Percentiles rank a stretch among this genome's conserved stretches.
These are phyloP conservation scores for Elysia crispata DNA, from an alignment of 2,888 invertebrate species.

Conservation along the genomic window DNA sequence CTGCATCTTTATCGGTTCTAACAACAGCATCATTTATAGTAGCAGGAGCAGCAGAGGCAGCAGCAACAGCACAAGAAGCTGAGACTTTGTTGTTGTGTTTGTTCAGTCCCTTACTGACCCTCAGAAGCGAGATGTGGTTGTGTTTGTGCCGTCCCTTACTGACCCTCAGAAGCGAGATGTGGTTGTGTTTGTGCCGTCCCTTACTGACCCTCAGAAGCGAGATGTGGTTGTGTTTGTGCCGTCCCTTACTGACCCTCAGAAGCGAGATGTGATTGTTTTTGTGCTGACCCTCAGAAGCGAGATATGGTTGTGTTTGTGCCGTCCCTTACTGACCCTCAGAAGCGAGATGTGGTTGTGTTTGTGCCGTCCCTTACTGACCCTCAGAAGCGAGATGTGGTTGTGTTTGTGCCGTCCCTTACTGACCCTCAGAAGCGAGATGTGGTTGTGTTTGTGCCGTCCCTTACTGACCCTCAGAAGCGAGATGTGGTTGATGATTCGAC, in stretches of 20 bases:
- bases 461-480: slow-evolving; percentile 72
- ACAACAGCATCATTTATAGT: no score
- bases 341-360: slow-evolving; percentile 60
- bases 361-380: slow-evolving; percentile 67
- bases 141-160: slow-evolving; percentile 58
- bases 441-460: slow-evolving; percentile 56
- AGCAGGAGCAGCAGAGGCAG: no score
- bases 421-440: slow-evolving; percentile 72
- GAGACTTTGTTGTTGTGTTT: slow-evolving; percentile 41
- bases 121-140: slow-evolving; percentile 71
- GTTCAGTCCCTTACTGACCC: slow-evolving; percentile 67
- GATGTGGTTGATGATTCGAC: slow-evolving; percentile 60
- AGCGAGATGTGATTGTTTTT: slow-evolving; percentile 72
- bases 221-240: slow-evolving; percentile 55
- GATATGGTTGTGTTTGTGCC: slow-evolving; percentile 52
- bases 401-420: slow-evolving; percentile 58
- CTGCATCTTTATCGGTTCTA: no score
- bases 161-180: slow-evolving; percentile 72
- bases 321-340: slow-evolving; percentile 70
- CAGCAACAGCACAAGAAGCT: no score
- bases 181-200: slow-evolving; percentile 56
- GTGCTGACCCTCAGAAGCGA: no score
- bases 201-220: slow-evolving; percentile 72
- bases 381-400: slow-evolving; percentile 67
- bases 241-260: slow-evolving; percentile 70